Conservation (phyloP, 2,797 vertebrate species). For the Propithecus deckenii region DNA sequence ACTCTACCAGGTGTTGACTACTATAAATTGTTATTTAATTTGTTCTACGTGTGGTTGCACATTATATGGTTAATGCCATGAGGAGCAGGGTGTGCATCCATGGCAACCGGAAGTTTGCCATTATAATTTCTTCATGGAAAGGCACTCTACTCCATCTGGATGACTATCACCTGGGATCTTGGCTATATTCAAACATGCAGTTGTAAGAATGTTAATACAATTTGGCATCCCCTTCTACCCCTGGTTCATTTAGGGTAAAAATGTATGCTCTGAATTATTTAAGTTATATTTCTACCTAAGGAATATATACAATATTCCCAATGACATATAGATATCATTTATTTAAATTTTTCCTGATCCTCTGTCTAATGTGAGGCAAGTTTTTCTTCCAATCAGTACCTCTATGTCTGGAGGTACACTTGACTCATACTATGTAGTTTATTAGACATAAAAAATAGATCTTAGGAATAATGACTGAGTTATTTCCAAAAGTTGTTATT, state of each 20-base stretch:
- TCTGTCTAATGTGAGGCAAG: neutral
- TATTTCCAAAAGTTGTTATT: neutral
- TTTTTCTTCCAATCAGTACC: neutral
- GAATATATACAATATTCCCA: neutral
- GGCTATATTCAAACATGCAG: neutral
- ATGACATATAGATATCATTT: neutral
- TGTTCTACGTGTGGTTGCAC: neutral
- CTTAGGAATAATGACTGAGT: neutral
- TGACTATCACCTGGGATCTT: neutral
- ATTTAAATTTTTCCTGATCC: neutral
- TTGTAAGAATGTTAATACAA: neutral
- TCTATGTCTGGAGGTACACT: neutral
- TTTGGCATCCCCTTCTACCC: rapidly evolving
- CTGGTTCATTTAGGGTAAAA: neutral
- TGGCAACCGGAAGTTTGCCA: neutral
- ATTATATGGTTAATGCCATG: neutral
- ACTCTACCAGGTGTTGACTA: neutral
- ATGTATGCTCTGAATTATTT: neutral
- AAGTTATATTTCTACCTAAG: neutral
- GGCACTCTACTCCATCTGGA: neutral
- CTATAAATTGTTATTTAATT: neutral
- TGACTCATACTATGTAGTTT: neutral
- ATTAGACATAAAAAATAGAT: neutral
- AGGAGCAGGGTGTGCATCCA: too few relatives aligned
- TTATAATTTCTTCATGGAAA: neutral